Conservation (phyloP, 2,797 vertebrate species). For the Picus viridis region DNA sequence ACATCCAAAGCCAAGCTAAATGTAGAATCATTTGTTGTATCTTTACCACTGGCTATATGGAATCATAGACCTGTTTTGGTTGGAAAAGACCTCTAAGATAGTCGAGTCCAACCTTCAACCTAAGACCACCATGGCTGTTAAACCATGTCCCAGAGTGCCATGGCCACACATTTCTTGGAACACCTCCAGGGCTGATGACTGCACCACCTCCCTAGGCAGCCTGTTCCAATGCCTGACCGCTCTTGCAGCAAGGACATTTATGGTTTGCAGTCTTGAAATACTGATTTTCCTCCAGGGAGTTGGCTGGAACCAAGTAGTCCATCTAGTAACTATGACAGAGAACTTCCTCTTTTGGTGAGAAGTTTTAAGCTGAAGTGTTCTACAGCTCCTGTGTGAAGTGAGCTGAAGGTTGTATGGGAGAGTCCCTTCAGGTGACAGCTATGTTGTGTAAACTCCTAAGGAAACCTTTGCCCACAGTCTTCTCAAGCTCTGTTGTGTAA, state of each 20-base stretch:
- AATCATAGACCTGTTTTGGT: too few species aligned
- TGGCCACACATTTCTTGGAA: too few species aligned
- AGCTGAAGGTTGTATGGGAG: not conserved
- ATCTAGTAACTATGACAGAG: not conserved
- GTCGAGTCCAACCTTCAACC: too few species aligned
- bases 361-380: not conserved
- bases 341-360: not conserved
- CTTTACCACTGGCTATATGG: not conserved
- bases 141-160: too few species aligned
- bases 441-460: not conserved
- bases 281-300: not conserved
- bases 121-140: too few species aligned
- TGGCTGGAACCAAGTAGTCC: not conserved
- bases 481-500: not conserved
- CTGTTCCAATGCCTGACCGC: too few species aligned
- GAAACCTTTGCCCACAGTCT: not conserved
- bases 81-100: too few species aligned
- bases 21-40: not conserved
- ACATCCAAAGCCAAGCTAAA: not conserved
- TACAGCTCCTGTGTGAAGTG: not conserved
- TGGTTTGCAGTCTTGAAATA: not conserved
- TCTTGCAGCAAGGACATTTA: not conserved
- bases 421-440: not conserved
- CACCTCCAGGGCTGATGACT: too few species aligned
- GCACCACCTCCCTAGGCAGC: too few species aligned